Conservation (phyloP, 2,113 vertebrate species). For the Passer domesticus region DNA sequence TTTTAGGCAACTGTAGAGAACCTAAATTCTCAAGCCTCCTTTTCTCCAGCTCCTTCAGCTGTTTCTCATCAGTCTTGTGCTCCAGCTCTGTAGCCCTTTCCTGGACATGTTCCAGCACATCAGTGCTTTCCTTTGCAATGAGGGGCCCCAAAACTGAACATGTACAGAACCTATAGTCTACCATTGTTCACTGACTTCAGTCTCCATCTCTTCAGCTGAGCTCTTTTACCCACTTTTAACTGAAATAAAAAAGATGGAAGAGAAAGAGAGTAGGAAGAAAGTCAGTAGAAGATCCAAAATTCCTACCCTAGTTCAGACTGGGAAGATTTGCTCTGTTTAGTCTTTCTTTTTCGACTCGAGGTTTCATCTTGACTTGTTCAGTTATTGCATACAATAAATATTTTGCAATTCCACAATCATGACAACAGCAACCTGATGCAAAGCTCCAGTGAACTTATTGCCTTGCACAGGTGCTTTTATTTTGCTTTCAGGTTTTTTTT, state of each 20-base stretch:
- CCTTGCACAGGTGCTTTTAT: neutral
- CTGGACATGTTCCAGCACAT: neutral
- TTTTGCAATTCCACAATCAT: neutral
- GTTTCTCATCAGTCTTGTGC: neutral
- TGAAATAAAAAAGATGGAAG: neutral
- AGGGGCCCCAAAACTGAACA: neutral
- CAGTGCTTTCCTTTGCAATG: neutral
- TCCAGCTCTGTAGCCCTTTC: rapidly evolving
- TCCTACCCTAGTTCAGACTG: neutral
- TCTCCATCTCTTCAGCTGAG: neutral
- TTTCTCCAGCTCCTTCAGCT: neutral
- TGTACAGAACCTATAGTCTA: neutral
- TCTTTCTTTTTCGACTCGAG: neutral
- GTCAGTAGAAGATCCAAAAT: neutral
- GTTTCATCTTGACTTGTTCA: neutral
- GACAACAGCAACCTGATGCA: neutral
- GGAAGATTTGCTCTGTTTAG: neutral
- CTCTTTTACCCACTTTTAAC: neutral
- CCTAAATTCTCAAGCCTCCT: neutral
- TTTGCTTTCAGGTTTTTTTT: neutral
- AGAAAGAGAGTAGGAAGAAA: neutral
- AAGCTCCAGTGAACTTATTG: neutral
- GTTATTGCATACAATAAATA: neutral
- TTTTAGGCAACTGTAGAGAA: neutral
- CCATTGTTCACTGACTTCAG: neutral